A percentile compares a stretch with the other conserved stretches of the same genome.
Conservation (phyloP, 2,888 invertebrate species). For the Eudemis profundana region DNA sequence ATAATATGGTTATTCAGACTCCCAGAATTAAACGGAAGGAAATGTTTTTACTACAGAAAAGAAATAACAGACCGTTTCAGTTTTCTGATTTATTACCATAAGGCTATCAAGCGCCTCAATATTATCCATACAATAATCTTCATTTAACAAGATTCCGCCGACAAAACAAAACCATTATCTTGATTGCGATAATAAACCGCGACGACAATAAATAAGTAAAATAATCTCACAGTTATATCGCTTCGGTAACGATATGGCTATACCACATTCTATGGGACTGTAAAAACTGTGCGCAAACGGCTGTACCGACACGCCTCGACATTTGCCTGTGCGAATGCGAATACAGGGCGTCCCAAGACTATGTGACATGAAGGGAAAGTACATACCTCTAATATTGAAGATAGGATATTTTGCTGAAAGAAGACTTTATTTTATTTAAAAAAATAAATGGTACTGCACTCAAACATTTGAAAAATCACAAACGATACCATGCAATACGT, state of each 20-base stretch:
- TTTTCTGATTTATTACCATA: slow-evolving; percentile 5
- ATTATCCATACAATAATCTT: slow-evolving; percentile 25
- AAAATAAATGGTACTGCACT: no score
- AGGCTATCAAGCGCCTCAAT: not conserved
- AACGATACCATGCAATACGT: no score
- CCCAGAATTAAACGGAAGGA: not conserved
- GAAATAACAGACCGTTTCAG: no score
- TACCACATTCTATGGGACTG: slow-evolving; percentile 59
- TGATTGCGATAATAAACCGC: slow-evolving; percentile 41
- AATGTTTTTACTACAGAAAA: no score
- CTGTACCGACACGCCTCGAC: slow-evolving; percentile 72
- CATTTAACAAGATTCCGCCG: slow-evolving; percentile 44
- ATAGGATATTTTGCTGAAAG: no score
- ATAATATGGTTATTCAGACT: not conserved
- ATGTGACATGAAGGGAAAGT: no score
- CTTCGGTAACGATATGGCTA: slow-evolving; percentile 59
- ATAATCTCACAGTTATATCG: slow-evolving; percentile 57
- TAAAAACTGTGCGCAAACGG: slow-evolving; percentile 73
- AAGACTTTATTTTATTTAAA: no score
- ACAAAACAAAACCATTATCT: slow-evolving; percentile 45
- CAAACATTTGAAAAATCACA: no score
- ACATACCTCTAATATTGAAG: no score
- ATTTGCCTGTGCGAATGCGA: slow-evolving; percentile 65
- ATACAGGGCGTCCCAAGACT: no score
- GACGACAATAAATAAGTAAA: slow-evolving; percentile 50